Base-by-base conservation (phyloP, 2,797 vertebrate species). In the Carcharodon carcharias region DNA sequence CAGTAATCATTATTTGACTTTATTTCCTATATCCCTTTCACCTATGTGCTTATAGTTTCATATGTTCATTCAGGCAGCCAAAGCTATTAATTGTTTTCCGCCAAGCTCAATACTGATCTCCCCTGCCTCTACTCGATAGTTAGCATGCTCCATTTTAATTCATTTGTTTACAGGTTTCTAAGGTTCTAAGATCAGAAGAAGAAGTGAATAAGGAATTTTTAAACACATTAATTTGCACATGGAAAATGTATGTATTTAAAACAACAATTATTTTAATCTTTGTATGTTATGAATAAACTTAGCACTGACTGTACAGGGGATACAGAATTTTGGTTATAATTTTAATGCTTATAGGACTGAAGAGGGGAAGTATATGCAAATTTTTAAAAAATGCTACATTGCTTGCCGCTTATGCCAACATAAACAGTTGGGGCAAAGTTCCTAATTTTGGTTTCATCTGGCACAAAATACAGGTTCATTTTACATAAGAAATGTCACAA, bases 61-160 rank as follows among this genome's bases (percentile, higher is more conserved):
- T 11, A 77, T 21, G 23, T 95, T 77, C 50, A 95, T 71, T 77
- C 50, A 95, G 28, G 40, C 4, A 50, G 77, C 50, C 65, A 31
- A 71, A 67, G 40, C 50, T 95, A 77, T 35, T 58, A 71, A 73
- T 95, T 95, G 40, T 77, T 95, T 77, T n/a, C 69, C 28, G 21
- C 50, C 16, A 54, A 95, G 16, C 28, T 54, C 28, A 95, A 95
- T 16, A 77, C 94, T 95, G 50, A 58, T 73, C 26, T 31, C 28
- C 71, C 69, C 61, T 61, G 31, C 63, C 31, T 35, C 69, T 77
- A 77, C 54, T 40, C 14, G 69, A 54, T 73, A 77, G 69, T 95
- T 71, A 95, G 67, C 69, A 18, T 73, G 94, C 67, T 95, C 94
- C 94, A 95, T 95, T 73, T 95, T 58, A 95, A 56, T 95, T 95